Conservation (phyloP, 2,888 invertebrate genomes). For the Lucinisca nassula region DNA sequence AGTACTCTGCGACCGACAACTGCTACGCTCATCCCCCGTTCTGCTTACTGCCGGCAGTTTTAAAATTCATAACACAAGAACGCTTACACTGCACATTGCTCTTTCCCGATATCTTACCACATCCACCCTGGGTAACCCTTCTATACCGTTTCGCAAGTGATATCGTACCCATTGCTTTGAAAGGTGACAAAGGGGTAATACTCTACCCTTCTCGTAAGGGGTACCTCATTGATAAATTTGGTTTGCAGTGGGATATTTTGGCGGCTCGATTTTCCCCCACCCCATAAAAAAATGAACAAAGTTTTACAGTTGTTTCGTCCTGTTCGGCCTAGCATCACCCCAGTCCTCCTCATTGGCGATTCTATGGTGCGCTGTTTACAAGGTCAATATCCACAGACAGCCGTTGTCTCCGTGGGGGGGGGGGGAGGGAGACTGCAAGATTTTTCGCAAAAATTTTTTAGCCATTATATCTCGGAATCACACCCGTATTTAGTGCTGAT, state of each 20-base stretch:
- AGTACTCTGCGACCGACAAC: neutral
- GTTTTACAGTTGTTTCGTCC: neutral
- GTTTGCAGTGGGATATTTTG: conserved; percentile 22
- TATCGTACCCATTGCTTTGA: neutral
- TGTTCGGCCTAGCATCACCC: neutral
- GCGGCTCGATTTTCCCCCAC: neutral
- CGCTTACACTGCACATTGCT: neutral
- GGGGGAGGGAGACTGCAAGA: neutral
- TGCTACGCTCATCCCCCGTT: conserved; percentile 28
- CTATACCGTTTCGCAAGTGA: neutral
- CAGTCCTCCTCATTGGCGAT: neutral
- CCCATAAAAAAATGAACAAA: neutral
- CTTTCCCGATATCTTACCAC: neutral
- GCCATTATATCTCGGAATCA: neutral
- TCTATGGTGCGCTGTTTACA: neutral
- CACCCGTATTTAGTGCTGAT: neutral
- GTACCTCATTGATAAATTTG: neutral
- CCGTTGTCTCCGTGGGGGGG: neutral
- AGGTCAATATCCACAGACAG: neutral
- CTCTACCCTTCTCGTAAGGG: conserved; percentile 15
- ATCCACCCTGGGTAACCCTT: neutral
- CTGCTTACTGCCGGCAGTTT: conserved; percentile 12
- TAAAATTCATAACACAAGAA: conserved; percentile 20
- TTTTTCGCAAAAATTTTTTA: neutral
- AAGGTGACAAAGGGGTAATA: neutral